Evolutionary conservation across 2,888 invertebrate species (phyloP), one percentile per base, ranked within the genome.

Genomic region (Platycnemis pennipes): DNA sequence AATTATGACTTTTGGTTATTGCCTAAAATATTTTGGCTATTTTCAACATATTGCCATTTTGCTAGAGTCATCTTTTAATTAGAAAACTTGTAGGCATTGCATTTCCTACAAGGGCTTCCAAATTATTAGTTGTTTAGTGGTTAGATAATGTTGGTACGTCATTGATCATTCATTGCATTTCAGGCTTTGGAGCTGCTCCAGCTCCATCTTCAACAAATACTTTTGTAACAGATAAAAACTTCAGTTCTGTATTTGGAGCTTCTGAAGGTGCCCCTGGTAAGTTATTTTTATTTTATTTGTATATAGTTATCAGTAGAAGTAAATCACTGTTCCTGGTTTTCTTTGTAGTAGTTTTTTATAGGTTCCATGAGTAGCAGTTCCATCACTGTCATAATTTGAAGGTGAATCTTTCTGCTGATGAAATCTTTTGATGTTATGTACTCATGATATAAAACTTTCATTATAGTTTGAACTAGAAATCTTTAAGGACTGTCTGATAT

Each of bases 211-310:
- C 95, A 94, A 95, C 95, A 95, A 95, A 86, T 87, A 56, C 96
- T 94, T 96, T 96, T 95, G 96, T 98, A 96, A 98, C 98, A 96
- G 99, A 99, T 96, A 98, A 98, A 97, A 98, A 98, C 97, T 99
- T 99, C 97, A 98, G 98, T 96, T 98, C 98, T 96, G 98, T 98
- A 96, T 99, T 99, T 97, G 98, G 98, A 96, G 98, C 97, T 97
- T 97, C 97, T 96, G 98, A 98, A 96, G 96, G 97, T 95, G 96
- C 97, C 97, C 94, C 95, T 94, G 96, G 96, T 96, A 95, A 95
- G 95, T 95, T 91, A 85, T 49, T 97, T 96, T 63, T 95, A 95
- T 95, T 94, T 94, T 37, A 94, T 63, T 69, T 89, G 77, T 22
- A 87, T 86, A 94, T 88, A 94, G 26, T 94, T 87, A 94, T 89